phyloP scores from a whole-genome alignment of 2,113 vertebrate species.

The Phasianus colchicus region DNA sequence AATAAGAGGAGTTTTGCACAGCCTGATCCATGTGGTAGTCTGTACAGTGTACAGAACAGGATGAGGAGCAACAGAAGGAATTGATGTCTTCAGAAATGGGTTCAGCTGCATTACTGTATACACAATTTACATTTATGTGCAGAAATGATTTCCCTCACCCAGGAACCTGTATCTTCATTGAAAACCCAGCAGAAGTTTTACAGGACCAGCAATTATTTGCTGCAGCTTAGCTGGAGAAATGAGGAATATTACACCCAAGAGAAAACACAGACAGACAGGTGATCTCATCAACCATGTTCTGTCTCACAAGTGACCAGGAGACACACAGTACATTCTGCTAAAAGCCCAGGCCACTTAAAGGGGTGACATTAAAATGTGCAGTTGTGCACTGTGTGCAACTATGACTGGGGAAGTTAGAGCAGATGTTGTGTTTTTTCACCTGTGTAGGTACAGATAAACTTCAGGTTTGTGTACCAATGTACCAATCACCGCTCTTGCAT shows the following conservation, averaged over 20 bases:
- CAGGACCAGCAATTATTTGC: not conserved
- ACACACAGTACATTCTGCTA: not conserved
- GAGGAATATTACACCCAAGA: not conserved
- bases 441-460: not conserved
- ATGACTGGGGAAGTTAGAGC: not conserved
- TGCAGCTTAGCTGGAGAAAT: not conserved
- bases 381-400: not conserved
- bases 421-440: not conserved
- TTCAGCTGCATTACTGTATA: not conserved
- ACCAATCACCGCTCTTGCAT: not conserved
- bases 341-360: not conserved
- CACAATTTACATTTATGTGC: not conserved
- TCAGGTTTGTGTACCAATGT: not conserved
- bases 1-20: not conserved
- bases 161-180: not conserved
- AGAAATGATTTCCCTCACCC: not conserved
- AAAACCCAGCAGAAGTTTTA: not conserved
- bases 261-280: not conserved
- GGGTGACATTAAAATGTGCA: not conserved
- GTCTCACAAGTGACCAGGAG: not conserved
- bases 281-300: not conserved
- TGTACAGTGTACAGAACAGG: not conserved
- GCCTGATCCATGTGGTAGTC: not conserved
- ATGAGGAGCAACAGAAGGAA: not conserved
- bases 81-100: not conserved